phyloP scores from a whole-genome alignment of 1,140 invertebrate genomes.

The Caerostris extrusa region DNA sequence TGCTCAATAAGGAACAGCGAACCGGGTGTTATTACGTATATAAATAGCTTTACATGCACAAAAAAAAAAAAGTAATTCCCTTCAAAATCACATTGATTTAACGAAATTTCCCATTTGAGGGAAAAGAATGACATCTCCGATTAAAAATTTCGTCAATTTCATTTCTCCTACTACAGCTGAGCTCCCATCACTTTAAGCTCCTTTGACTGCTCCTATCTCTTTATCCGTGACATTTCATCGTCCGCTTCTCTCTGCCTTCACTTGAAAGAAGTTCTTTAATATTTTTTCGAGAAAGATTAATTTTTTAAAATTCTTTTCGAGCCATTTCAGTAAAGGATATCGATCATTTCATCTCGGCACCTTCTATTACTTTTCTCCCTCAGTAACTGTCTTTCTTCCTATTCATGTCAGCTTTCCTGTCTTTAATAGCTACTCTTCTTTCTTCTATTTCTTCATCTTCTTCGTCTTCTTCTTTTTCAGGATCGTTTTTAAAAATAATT shows the following conservation, averaged over 20 bases:
- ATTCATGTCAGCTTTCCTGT: neutral
- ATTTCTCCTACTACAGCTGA: neutral
- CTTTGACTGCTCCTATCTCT: neutral
- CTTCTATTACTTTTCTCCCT: conserved; percentile 17
- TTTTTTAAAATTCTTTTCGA: neutral
- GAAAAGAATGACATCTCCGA: no score
- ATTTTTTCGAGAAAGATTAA: neutral
- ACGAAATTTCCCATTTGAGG: no score
- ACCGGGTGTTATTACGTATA: no score
- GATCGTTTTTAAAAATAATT: neutral
- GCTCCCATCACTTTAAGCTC: neutral
- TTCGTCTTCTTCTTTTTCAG: no score
- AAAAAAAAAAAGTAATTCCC: no score
- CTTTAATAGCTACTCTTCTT: neutral
- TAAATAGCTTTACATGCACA: no score
- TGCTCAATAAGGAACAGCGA: no score
- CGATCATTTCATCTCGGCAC: conserved; percentile 42
- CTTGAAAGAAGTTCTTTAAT: neutral
- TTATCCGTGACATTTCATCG: conserved; percentile 5
- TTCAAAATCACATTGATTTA: no score
- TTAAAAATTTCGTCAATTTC: no score
- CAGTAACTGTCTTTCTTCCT: neutral
- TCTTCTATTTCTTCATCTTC: neutral
- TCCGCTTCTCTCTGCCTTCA: neutral
- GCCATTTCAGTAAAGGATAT: conserved; percentile 6